Base-by-base conservation (phyloP, 2,888 invertebrate genomes). In the Poecilobothrus nobilitatus region DNA sequence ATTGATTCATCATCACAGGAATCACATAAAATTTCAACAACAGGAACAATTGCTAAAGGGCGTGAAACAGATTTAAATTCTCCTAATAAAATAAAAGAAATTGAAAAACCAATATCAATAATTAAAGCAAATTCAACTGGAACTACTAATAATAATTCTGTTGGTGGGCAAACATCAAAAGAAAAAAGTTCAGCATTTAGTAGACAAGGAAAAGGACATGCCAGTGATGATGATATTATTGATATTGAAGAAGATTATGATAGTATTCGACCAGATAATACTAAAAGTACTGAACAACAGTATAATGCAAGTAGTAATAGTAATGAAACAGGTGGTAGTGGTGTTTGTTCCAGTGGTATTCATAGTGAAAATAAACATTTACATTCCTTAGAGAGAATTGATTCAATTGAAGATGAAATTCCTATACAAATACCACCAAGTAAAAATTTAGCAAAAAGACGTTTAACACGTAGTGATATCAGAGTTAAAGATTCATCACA, bases 381-480 rank as follows among this genome's bases (percentile, higher is more conserved):
- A 18, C 53, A 53, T 53, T 53, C 53, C 9, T 53, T 78, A 66
- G 76, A 79, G 68, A 72, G 73, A 68, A 79, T 79, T 64, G 80
- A 79, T 66, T 72, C 74, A 0, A 70, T 76, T 9, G 78, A 77
- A 20, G 77, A 77, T 66, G 78, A 78, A 66, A 72, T 77, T 9
- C 73, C 77, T 20, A 76, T 79, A 65, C 68, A 72, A 15, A 72
- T 78, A 22, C 74, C 76, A 6, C 74, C 76, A 6, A 74, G 18
- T 63, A 53, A 53, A 53, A 53, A 53, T 53, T 53, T 53, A 53
- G 18, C 15, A 53, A 53, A 53, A 53, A 12, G 53, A 18, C 53
- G 53, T 53, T 53, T 53, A 53, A 53, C 53, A 53, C 53, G 53
- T 53, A 53, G 53, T 53, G 53, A 53, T 53, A 53, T 53, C 15